Base-by-base conservation (phyloP, 2,797 vertebrate genomes). In the Onychomys arenicola region DNA sequence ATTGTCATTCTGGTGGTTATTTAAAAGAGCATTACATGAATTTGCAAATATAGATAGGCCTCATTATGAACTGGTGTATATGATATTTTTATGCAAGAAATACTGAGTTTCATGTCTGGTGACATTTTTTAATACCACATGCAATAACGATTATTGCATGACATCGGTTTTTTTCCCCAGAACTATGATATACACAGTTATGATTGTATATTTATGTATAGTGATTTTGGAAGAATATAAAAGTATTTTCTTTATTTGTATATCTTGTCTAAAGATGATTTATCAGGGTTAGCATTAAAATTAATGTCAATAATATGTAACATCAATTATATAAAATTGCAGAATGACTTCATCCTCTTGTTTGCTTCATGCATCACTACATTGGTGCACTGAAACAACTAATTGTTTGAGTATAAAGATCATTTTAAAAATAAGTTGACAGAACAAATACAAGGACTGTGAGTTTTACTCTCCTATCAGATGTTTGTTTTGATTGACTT, bases 191-290 rank as follows among this genome's bases (percentile, higher is more conserved):
- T 59, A 89, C 85, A 59, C 32, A 55, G 0, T 61, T 11, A 14
- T 14, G 11, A 1, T 49, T 85, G 3, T 19, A 1, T 90, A 40
- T 85, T 29, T 93, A 76, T 77, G 10, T 63, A 73, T 34, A 40
- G 17, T 83, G 34, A 90, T 23, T 73, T 90, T 89, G 59, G 11
- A 87, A 46, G 73, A 40, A 89, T 40, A 83, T 57, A 80, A 52
- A 93, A 12, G 10, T 63, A 17, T 63, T 94, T 95, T 29, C 46
- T 88, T 95, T 90, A 5, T 85, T 97, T 82, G 10, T 23, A 82
- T 80, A 85, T 90, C 57, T 81, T 63, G 4, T 90, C 89, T 85
- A 23, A 86, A 93, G 81, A 78, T 87, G 16, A 49, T 25, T 80
- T 91, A 37, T 69, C 46, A 4, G 89, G 76, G 46, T 81, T 82